Base-by-base conservation (phyloP, 2,888 invertebrate species). In the Agonopterix alstromeriana region DNA sequence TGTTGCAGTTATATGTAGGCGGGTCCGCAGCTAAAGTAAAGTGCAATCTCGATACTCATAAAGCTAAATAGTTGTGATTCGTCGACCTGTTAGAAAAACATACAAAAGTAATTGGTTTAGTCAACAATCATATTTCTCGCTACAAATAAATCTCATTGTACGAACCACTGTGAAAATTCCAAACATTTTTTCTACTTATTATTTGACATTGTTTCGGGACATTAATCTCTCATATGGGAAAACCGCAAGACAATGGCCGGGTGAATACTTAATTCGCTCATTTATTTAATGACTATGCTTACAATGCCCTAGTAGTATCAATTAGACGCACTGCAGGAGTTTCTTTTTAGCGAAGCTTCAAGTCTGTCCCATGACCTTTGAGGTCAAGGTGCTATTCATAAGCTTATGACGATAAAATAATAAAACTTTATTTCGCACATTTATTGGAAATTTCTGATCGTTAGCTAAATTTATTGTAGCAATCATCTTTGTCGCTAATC, bases 241-340 rank as follows among this genome's bases (percentile, higher is more conserved):
- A 48, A n/a, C 12, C 10, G 10, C 43, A 44, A 60, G 27, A 75
- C 75, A 77, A 75, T 73, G 66, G 69, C 55, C 55, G 55, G 57
- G 74, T 75, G 70, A 74, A 78, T 77, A 75, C 76, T 77, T 71
- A 70, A 78, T 76, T 64, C 71, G 63, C 60, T 65, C 60, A 63
- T 69, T 54, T 71, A 70, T 67, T 67, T 73, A 77, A 74, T 67
- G 69, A 65, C 65, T 67, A 61, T 66, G 63, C 65, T 63, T 61
- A 72, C 69, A 70, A 75, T 75, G 67, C 67, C 65, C 65, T 68
- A 65, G 65, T 65, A 61, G 69, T 64, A 73, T 73, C 74, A 71
- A 77, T 78, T 77, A 76, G 66, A 68, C 63, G 65, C 63, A 56
- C 65, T 61, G 63, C 58, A 67, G 61, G 64, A 67, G 64, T 73